Base-by-base conservation (phyloP, 2,113 vertebrate genomes). In the Proteles cristata region DNA sequence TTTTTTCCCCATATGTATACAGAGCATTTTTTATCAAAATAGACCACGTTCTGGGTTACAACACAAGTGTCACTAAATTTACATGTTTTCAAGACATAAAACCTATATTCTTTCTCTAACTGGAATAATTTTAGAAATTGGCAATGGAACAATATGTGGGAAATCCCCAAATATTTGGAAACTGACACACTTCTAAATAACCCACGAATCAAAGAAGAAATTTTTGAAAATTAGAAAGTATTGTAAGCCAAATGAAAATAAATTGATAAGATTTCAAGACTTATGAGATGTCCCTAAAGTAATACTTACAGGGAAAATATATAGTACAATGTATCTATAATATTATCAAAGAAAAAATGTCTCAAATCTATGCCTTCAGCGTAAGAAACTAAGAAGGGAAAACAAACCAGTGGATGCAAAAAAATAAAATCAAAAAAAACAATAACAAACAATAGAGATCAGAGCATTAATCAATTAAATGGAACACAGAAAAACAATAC, bases 111-210 rank as follows among this genome's bases (percentile, higher is more conserved):
- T 55, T 31, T 82, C n/a, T n/a, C 11, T 66, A 82, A 82, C 21
- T 82, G 14, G 2, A 81, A n/a, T n/a, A 73, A 71, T 87, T 65
- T 87, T 69, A 65, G 33, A 87, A 92, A 73, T 63, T 1, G 55
- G 8, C 45, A 80, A 82, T 7, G 31, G 83, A 66, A 55, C 10
- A 71, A 80, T 65, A 71, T 55, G 63, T n/a, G 23, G 55, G 45
- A 92, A 96, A 66, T 68, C 25, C 10, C 28, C 23, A 93, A 58
- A 81, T 58, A 73, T 73, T 80, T 92, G 45, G 28, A 92, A 92
- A 82, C 10, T 50, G 23, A 61, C 26, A 81, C 21, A 61, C 11
- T 95, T 79, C 25, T 31, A 81, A 92, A 73, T 50, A 35, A 55
- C 2, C 26, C 45, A 73, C 17, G 10, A 79, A 61, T 45, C 45